Conservation (phyloP, 2,797 vertebrate genomes). For the Meriones psammophilus region DNA sequence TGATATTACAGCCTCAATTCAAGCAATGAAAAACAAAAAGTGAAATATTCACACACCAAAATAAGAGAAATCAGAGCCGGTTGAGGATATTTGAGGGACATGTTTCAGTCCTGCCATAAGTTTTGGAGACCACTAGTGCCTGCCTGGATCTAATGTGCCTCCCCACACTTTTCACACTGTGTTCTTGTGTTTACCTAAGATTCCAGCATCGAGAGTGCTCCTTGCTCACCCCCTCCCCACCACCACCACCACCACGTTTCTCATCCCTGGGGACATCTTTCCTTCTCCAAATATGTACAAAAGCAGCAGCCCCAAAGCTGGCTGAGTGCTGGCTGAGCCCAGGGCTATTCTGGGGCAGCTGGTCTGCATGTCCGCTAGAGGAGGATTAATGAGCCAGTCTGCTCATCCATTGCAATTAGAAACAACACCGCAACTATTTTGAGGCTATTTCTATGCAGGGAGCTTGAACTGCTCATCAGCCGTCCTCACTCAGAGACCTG, state of each 20-base stretch:
- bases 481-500: conserved; percentile 76
- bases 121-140: not conserved
- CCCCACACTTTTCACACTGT: not conserved
- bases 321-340: conserved; percentile 92
- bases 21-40: not conserved
- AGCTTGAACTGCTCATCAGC: conserved; percentile 89
- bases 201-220: conserved; percentile 6
- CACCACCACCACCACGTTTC: not conserved
- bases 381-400: conserved; percentile 94
- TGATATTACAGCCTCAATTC: not conserved
- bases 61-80: not conserved
- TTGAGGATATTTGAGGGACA: not conserved
- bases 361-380: conserved; percentile 92
- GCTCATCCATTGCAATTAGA: conserved; percentile 95
- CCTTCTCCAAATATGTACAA: conserved; percentile 94
- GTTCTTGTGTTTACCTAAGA: not conserved
- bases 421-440: conserved; percentile 93
- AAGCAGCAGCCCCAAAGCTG: conserved; percentile 85
- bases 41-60: not conserved
- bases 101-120: not conserved
- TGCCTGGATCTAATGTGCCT: not conserved
- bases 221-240: not conserved
- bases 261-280: conserved; percentile 68
- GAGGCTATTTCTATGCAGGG: conserved; percentile 91
- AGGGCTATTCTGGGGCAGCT: conserved; percentile 95